Percentiles rank a stretch among this genome's conserved stretches.
These are phyloP conservation scores for Amphipyra tragopoginis DNA, from an alignment of 2,888 invertebrate genomes.

Conservation along the genomic window DNA sequence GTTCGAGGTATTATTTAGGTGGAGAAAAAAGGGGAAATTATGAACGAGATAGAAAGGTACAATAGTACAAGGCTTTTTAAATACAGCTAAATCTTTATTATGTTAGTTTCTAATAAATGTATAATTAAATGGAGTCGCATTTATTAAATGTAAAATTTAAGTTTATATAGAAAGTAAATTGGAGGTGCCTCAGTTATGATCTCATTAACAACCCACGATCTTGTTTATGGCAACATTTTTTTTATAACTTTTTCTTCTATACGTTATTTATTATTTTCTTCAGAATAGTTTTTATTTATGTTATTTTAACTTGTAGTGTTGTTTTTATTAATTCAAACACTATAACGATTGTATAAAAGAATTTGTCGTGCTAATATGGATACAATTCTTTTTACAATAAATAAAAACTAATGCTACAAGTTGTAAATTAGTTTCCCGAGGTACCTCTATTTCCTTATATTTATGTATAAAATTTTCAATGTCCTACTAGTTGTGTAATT, in stretches of 20 bases:
- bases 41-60: slow-evolving; percentile 39
- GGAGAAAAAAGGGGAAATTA: slow-evolving; percentile 9
- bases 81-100: slow-evolving; percentile 33
- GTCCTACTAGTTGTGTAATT: slow-evolving; percentile 53
- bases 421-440: slow-evolving; percentile 36
- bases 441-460: slow-evolving; percentile 46
- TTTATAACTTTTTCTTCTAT: slow-evolving; percentile 39
- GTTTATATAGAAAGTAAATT: slow-evolving; percentile 36
- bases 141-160: slow-evolving; percentile 53
- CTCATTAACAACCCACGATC: slow-evolving; percentile 62
- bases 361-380: background rate
- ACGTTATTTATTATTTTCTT: slow-evolving; percentile 48
- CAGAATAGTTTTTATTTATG: slow-evolving; percentile 36
- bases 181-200: slow-evolving; percentile 60
- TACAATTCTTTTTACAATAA: background rate
- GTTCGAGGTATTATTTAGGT: slow-evolving; percentile 36
- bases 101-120: slow-evolving; percentile 22
- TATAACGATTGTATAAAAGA: background rate
- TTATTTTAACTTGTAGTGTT: slow-evolving; percentile 38
- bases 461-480: slow-evolving; percentile 40
- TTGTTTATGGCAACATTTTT: slow-evolving; percentile 59
- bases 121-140: slow-evolving; percentile 51
- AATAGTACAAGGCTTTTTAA: slow-evolving; percentile 37
- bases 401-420: slow-evolving; percentile 18
- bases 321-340: background rate